Percentiles rank a stretch among this genome's conserved stretches.
These are phyloP conservation scores for Mechanitis mazaeus DNA, from an alignment of 2,888 invertebrate species.

Conservation along the genomic window DNA sequence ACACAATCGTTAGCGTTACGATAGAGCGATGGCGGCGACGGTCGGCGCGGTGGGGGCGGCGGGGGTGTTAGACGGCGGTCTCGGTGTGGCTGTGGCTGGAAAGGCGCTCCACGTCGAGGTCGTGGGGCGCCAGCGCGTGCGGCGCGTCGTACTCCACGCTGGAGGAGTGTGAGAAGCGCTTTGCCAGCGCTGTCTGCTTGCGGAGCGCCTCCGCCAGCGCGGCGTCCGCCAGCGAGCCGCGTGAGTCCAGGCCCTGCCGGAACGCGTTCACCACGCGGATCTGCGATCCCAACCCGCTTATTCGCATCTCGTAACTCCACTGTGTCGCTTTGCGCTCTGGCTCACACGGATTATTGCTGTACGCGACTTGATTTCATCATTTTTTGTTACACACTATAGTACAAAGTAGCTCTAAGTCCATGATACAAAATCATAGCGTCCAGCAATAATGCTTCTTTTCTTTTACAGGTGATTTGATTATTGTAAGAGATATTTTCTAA, in stretches of 20 bases:
- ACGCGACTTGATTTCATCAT: slow-evolving; percentile 13
- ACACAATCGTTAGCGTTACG: slow-evolving; percentile 51
- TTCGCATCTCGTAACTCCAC: slow-evolving; percentile 30
- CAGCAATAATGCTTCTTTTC: slow-evolving; percentile 14
- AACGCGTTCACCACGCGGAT: slow-evolving; percentile 99
- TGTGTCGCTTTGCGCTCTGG: slow-evolving; percentile 19
- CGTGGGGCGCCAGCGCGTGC: slow-evolving; percentile 91
- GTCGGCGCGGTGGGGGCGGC: slow-evolving; percentile 32
- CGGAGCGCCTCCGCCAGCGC: slow-evolving; percentile 95
- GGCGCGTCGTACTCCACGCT: slow-evolving; percentile 94
- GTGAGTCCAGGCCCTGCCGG: slow-evolving; percentile 98
- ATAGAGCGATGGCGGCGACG: slow-evolving; percentile 36
- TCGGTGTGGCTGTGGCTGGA: slow-evolving; percentile 96
- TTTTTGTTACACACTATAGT: neutral
- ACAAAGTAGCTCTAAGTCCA: neutral
- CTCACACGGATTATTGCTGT: slow-evolving; percentile 17
- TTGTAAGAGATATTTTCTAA: too few relatives aligned
- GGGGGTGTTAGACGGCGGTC: slow-evolving; percentile 86
- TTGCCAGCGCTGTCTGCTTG: slow-evolving; percentile 94
- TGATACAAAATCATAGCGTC: slow-evolving; percentile 4
- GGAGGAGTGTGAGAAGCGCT: slow-evolving; percentile 91
- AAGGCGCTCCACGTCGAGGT: slow-evolving; percentile 94
- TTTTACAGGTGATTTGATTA: slow-evolving; percentile 11
- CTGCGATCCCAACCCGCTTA: slow-evolving; percentile 77
- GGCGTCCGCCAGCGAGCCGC: slow-evolving; percentile 94